These are phyloP conservation scores for Mamestra configurata DNA, from an alignment of 1,140 invertebrate genomes.

Conservation along the genomic window DNA sequence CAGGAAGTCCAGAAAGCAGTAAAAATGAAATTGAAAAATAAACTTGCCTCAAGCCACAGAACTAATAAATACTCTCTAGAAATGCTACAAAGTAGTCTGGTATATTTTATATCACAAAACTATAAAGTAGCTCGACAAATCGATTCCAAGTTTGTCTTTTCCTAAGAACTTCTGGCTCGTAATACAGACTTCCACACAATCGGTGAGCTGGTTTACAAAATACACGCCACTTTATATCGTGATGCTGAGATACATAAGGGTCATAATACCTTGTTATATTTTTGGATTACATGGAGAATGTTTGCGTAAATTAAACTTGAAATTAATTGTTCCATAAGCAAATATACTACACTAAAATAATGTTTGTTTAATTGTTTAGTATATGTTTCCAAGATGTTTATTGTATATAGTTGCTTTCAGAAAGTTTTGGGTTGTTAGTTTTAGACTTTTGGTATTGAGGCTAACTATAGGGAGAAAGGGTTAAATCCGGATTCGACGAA, in stretches of 20 bases:
- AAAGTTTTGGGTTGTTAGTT: too few relatives aligned
- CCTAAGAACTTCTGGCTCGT: slow-evolving; percentile 10
- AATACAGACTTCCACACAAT: slow-evolving; percentile 13
- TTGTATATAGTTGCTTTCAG: background rate
- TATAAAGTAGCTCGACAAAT: slow-evolving; percentile 37
- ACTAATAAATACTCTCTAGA: background rate
- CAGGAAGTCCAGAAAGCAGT: too few relatives aligned
- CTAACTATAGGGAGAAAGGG: too few relatives aligned
- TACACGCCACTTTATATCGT: background rate
- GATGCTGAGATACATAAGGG: background rate
- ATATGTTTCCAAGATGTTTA: background rate
- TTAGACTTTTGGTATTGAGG: too few relatives aligned
- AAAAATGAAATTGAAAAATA: background rate
- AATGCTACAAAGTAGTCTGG: background rate
- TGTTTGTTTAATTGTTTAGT: background rate
- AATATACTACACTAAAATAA: background rate
- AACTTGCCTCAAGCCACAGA: background rate
- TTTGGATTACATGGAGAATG: background rate
- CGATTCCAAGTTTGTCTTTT: slow-evolving; percentile 45
- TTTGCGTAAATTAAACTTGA: background rate
- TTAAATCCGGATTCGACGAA: too few relatives aligned
- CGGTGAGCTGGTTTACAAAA: background rate
- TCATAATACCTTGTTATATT: background rate
- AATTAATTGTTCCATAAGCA: slow-evolving; percentile 5
- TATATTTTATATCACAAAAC: slow-evolving; percentile 34